Conservation (phyloP, 2,888 invertebrate genomes). For the Labia minor region DNA sequence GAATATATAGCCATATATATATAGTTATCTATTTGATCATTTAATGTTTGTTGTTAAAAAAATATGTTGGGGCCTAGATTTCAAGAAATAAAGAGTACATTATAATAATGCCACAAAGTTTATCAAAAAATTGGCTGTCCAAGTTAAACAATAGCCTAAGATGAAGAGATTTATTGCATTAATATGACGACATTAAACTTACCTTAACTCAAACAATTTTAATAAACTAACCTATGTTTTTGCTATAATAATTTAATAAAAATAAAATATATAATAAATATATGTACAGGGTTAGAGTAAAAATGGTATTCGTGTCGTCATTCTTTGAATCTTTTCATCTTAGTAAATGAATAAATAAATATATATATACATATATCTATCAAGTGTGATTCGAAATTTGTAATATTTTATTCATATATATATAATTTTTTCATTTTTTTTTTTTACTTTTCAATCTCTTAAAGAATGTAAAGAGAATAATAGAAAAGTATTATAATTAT, state of each 20-base stretch:
- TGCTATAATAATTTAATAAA: not conserved
- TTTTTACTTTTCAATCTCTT: too few species aligned
- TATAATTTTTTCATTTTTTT: too few species aligned
- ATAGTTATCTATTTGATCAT: conserved; percentile 17
- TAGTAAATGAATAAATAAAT: too few species aligned
- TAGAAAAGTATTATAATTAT: too few species aligned
- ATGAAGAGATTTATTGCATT: not conserved
- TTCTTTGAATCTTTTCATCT: not conserved
- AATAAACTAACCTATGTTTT: not conserved
- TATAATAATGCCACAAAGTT: not conserved
- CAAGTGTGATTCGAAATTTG: too few species aligned
- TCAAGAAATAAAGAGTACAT: not conserved
- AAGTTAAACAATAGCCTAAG: not conserved
- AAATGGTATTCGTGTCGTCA: not conserved
- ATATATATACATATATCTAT: too few species aligned
- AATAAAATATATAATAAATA: not conserved
- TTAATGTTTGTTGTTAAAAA: conserved; percentile 23
- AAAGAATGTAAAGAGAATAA: too few species aligned
- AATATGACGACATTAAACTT: not conserved
- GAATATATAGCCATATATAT: not conserved
- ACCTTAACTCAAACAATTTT: not conserved
- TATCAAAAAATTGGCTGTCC: not conserved
- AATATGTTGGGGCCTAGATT: conserved; percentile 6
- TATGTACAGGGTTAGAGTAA: not conserved
- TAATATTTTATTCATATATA: too few species aligned